Base-by-base conservation (phyloP, 1,140 invertebrate genomes). In the Mya arenaria region DNA sequence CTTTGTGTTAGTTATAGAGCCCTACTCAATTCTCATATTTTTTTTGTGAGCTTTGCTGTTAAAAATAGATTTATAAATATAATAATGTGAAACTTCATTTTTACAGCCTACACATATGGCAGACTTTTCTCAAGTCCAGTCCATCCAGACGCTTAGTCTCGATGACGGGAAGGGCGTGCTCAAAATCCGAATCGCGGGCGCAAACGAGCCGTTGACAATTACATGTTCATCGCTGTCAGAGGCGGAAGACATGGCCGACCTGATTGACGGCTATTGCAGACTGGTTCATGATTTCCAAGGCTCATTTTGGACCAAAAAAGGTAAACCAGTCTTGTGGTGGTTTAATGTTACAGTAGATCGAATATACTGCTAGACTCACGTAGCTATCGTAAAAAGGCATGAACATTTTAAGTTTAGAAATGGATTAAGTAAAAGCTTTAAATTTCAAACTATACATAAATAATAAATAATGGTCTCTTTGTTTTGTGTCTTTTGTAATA, bases 201-300 rank as follows among this genome's bases (percentile, higher is more conserved):
- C 91, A 2, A 75, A 88, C 37, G 91, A 92, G 91, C 96, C 97
- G 66, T 94, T 99, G 48, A 97, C 96, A 30, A 97, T 99, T 58
- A 98, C 97, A 30, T 98, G 97, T 91, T 95, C 96, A 34, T 96
- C 95, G 89, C 92, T 97, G 17, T 95, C 96, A 78, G 94, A 95
- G 86, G 97, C 98, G n/a, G 98, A 99, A 90, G 98, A 97, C 89
- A 95, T 99, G 88, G 98, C 98, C 0, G 97, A 99, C 94, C 94
- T 99, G 52, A 97, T 99, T 63, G 98, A 99, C 92, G 98, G 98
- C 0, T 99, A 99, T 92, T 99, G 97, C 92, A 95, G 97, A 88
- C 94, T 99, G 75, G 95, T 96, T 5, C 86, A 96, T 71, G 95
- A 95, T 82, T 95, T 94, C 39, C 95, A 95, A 62, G 95, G 95